Evolutionary conservation across 1,140 invertebrate genomes (phyloP).

Genomic region (Aphelenchoides besseyi): DNA sequence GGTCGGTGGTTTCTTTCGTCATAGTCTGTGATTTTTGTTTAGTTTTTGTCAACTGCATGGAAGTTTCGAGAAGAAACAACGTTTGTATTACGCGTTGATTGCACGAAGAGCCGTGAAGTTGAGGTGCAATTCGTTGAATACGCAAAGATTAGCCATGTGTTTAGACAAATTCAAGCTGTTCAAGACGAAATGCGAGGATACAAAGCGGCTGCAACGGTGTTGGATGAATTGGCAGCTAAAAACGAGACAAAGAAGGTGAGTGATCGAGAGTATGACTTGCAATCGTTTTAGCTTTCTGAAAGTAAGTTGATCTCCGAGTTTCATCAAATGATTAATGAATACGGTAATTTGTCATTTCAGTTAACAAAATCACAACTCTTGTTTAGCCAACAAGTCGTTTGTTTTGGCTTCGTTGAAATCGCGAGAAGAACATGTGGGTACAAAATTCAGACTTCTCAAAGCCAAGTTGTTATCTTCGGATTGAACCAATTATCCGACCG

Average conservation of each 20-base stretch:
- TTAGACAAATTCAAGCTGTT: conserved; percentile 33
- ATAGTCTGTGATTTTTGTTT: too few species aligned
- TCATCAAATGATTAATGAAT: conserved; percentile 8
- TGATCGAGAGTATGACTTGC: conserved; percentile 12
- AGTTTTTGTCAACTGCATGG: conserved; percentile 33
- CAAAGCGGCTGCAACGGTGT: conserved; percentile 13
- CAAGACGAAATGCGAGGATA: conserved; percentile 18
- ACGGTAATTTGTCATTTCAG: neutral
- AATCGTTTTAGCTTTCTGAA: conserved; percentile 26
- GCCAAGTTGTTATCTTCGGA: conserved; percentile 22
- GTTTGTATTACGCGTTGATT: conserved; percentile 27
- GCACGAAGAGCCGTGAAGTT: conserved; percentile 28
- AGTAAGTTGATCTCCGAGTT: conserved; percentile 21
- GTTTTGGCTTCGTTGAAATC: conserved; percentile 20
- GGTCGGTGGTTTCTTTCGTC: too few species aligned
- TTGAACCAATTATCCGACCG: too few species aligned
- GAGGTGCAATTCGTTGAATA: conserved; percentile 22
- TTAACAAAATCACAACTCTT: neutral
- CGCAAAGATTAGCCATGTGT: conserved; percentile 10
- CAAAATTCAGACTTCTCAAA: conserved; percentile 18
- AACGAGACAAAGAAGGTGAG: neutral
- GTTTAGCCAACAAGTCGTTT: conserved; percentile 27
- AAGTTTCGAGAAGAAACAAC: conserved; percentile 38
- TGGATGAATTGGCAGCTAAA: conserved; percentile 22
- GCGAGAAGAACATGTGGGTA: conserved; percentile 18